These are phyloP conservation scores for Melanotaenia parkinsoni DNA, from an alignment of 2,797 vertebrate species.

Conservation along the genomic window DNA sequence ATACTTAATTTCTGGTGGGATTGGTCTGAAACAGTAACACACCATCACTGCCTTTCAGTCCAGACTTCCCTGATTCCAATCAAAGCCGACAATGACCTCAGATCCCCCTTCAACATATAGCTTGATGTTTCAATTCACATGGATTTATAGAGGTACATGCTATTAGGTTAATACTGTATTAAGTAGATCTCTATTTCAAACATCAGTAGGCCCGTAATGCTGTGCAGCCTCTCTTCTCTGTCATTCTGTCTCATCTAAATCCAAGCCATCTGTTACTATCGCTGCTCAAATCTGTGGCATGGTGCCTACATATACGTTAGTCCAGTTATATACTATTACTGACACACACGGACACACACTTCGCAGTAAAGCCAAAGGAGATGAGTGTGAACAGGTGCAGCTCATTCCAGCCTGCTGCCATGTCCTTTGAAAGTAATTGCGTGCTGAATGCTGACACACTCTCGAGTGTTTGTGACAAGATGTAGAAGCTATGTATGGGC, in stretches of 20 bases:
- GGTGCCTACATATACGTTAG: slow-evolving; percentile 52
- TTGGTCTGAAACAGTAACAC: slow-evolving; percentile 9
- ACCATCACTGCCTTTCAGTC: slow-evolving; percentile 5
- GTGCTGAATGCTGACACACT: slow-evolving; percentile 44
- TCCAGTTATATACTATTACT: slow-evolving; percentile 42
- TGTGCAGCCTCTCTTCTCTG: slow-evolving; percentile 50
- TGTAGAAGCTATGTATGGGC: slow-evolving; percentile 52
- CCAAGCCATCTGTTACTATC: slow-evolving; percentile 77
- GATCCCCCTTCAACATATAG: slow-evolving; percentile 51
- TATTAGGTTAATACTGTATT: slow-evolving; percentile 82
- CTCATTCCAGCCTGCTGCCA: slow-evolving; percentile 37
- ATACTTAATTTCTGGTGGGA: no score
- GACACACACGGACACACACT: slow-evolving; percentile 48
- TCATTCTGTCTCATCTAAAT: slow-evolving; percentile 72
- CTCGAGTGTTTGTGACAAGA: slow-evolving; percentile 47
- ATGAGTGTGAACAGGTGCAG: slow-evolving; percentile 69
- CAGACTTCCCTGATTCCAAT: slow-evolving; percentile 32
- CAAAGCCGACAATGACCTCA: slow-evolving; percentile 37
- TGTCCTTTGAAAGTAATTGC: slow-evolving; percentile 58
- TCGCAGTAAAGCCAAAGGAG: slow-evolving; percentile 47
- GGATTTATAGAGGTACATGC: slow-evolving; percentile 49
- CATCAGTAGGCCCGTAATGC: slow-evolving; percentile 63
- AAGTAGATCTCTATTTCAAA: slow-evolving; percentile 66
- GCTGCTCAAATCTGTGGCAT: slow-evolving; percentile 55
- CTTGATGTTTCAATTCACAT: slow-evolving; percentile 45